Evolutionary conservation across 1,140 invertebrate species (phyloP), one percentile per base, ranked within the genome.

Genomic region (Drosophila mayri): DNA sequence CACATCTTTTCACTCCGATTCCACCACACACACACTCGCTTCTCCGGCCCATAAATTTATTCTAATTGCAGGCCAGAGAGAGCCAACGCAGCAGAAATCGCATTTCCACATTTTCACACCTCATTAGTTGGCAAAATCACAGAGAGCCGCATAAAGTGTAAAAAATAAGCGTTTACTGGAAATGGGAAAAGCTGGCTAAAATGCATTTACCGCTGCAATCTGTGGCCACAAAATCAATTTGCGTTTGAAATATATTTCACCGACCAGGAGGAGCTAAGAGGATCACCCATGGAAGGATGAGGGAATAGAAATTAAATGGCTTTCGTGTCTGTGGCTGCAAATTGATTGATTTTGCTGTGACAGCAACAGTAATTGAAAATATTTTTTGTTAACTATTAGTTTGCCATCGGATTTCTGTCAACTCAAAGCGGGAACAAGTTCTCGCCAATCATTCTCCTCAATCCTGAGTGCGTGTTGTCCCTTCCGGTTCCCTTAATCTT

Each of bases 161-260:
- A 76, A 76, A 75, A 71, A 40, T 57, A 72, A 47, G 30, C 12
- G 18, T 20, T 41, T 47, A 50, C 60, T 70, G 62, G 43, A 44
- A 81, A 71, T 73, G 44, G 61, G 35, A 54, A 80, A 71, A 72
- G 38, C 50, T 47, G 62, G 72, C 50, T 37, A 54, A 84, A 84
- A 81, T 88, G 84, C 85, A 88, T 66, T 88, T 81, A 72, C 84
- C 71, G 72, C 86, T 77, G 76, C 86, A 88, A 87, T 88, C 68
- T 87, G 84, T 88, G 84, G 83, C 84, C 84, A 88, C 84, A 88
- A 88, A 88, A 88, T 81, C 84, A 88, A 90, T 88, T 87, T 87
- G 83, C 72, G 76, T 59, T 80, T 67, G 67, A 84, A 88, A 63
- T 87, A 73, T 76, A 76, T 72, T 50, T 44, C 30, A 77, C 43